phyloP scores from a whole-genome alignment of 2,113 vertebrate genomes.

The Mastomys coucha region DNA sequence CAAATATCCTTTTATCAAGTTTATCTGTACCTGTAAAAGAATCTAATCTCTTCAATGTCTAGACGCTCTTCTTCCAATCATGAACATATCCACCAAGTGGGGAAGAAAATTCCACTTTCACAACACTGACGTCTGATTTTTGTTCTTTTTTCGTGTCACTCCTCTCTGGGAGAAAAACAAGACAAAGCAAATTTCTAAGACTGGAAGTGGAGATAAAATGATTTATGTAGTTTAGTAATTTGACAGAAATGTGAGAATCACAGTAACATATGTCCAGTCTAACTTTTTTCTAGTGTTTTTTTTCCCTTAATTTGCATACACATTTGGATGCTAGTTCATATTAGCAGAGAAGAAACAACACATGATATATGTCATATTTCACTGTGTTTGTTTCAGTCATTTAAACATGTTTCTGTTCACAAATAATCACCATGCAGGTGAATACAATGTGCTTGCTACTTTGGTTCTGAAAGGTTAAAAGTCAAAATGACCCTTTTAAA shows the following conservation, averaged over 20 bases:
- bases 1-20: slow-evolving; percentile 41
- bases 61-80: slow-evolving; percentile 73
- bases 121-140: slow-evolving; percentile 60
- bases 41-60: slow-evolving; percentile 55
- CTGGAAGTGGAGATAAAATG: not conserved
- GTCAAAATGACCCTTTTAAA: not conserved
- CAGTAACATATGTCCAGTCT: not conserved
- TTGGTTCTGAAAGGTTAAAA: not conserved
- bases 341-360: not conserved
- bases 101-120: slow-evolving; percentile 61
- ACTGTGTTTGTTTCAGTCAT: not conserved
- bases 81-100: slow-evolving; percentile 62
- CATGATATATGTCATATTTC: not conserved
- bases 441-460: not conserved
- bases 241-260: not conserved
- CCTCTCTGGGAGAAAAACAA: slow-evolving; percentile 81
- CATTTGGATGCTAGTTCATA: not conserved
- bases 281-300: not conserved
- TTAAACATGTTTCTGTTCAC: not conserved
- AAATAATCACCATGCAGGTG: not conserved
- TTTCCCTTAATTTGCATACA: not conserved
- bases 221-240: not conserved
- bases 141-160: slow-evolving; percentile 73
- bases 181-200: slow-evolving; percentile 76
- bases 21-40: slow-evolving; percentile 59